A percentile compares a stretch with the other conserved stretches of the same genome.
Evolutionary conservation across 2,888 invertebrate genomes (phyloP).

Genomic region (Trileptium ribeirensis): DNA sequence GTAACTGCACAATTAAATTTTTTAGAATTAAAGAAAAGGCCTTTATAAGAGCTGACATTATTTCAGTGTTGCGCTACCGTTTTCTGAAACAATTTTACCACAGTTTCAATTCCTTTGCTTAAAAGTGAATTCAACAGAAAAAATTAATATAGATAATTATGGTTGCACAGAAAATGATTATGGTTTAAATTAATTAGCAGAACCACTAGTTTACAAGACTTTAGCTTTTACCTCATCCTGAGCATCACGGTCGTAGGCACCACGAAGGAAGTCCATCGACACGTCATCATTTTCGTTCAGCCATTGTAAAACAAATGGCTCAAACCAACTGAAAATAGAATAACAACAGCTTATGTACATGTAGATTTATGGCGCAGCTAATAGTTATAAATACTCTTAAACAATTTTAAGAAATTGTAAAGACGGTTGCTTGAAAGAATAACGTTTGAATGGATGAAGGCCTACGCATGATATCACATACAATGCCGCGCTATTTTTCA

Average conservation of each 20-base stretch:
- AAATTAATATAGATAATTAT: not conserved
- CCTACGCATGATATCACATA: too few relatives aligned
- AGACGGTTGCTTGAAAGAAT: too few relatives aligned
- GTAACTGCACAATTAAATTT: too few relatives aligned
- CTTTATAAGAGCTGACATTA: too few relatives aligned
- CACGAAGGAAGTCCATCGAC: slow-evolving; percentile 93
- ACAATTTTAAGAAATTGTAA: too few relatives aligned
- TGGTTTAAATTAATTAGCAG: not conserved
- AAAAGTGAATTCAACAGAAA: not conserved
- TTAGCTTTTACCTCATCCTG: slow-evolving; percentile 63
- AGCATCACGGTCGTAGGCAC: slow-evolving; percentile 94
- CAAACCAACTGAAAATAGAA: slow-evolving; percentile 70
- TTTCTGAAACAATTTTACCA: too few relatives aligned
- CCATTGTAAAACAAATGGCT: slow-evolving; percentile 99
- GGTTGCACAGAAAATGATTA: not conserved
- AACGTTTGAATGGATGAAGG: too few relatives aligned
- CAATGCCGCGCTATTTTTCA: too few relatives aligned
- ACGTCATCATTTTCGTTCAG: slow-evolving; percentile 98
- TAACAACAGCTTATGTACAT: not conserved
- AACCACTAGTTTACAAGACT: not conserved
- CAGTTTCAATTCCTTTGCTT: too few relatives aligned
- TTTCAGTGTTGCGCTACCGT: too few relatives aligned
- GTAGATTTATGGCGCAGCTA: not conserved
- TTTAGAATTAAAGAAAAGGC: too few relatives aligned
- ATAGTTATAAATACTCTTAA: too few relatives aligned